These are phyloP conservation scores for Stichopus horrens DNA, from an alignment of 53 echinoderm and acorn worm genomes.

Conservation along the genomic window DNA sequence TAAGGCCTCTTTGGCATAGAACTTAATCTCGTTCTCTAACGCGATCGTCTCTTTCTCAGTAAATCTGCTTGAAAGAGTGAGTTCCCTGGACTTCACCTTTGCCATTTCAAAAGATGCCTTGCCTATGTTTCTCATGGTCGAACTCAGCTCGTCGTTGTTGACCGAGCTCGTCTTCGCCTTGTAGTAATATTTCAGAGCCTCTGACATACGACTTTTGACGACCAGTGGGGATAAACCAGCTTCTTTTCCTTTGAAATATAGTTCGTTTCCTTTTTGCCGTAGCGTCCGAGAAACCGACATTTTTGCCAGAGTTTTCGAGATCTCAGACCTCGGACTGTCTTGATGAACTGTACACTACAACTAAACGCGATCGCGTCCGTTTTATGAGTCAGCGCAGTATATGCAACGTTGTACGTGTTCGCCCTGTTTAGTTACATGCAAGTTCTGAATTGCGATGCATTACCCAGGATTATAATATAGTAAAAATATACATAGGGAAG, in stretches of 20 bases:
- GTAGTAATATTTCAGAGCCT: slow-evolving; percentile 18
- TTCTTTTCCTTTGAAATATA: neutral
- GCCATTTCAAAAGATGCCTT: slow-evolving; percentile 5
- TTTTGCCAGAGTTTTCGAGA: neutral
- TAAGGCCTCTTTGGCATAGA: slow-evolving; percentile 11
- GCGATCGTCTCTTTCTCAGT: neutral
- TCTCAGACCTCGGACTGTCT: neutral
- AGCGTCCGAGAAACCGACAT: neutral
- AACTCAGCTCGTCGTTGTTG: slow-evolving; percentile 5
- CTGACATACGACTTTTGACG: neutral
- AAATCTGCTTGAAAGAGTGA: neutral
- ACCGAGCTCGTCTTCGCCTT: neutral
- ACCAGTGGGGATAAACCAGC: neutral
- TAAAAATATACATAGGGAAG: no score
- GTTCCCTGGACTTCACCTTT: slow-evolving; percentile 4
- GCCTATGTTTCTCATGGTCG: slow-evolving; percentile 8
- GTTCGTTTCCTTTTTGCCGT: neutral
- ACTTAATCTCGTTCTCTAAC: slow-evolving; percentile 8
- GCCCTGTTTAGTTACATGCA: no score
- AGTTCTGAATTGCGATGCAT: no score
- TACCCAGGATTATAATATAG: no score
- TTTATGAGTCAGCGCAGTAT: no score
- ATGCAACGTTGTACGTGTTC: no score
- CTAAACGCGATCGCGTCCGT: no score
- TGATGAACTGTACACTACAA: neutral